Evolutionary conservation across 2,797 vertebrate genomes (phyloP).

Genomic region (Acanthis flammea): DNA sequence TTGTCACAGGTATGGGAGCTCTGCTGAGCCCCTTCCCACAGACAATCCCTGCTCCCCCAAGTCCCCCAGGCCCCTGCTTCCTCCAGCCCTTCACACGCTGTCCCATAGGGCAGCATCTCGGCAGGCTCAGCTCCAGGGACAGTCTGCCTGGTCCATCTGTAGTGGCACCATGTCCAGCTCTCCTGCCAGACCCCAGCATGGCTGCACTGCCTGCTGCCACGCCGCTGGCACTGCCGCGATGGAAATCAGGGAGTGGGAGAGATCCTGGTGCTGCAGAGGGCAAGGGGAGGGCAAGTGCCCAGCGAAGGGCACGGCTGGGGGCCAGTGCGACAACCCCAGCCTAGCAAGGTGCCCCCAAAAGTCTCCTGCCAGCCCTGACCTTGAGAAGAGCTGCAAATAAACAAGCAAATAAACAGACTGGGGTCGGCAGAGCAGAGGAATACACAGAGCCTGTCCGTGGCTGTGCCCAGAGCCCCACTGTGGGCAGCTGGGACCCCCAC

Average conservation of each 20-base stretch:
- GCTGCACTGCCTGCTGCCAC: neutral
- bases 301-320: neutral
- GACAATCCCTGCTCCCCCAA: neutral
- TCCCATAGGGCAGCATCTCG: neutral
- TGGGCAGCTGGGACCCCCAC: neutral
- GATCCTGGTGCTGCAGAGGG: neutral
- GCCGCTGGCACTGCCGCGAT: neutral
- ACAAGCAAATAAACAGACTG: neutral
- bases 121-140: neutral
- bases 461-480: neutral
- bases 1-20: rapidly evolving
- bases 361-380: conserved; percentile 22
- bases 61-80: rapidly evolving
- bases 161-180: neutral
- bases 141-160: conserved; percentile 17
- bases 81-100: rapidly evolving
- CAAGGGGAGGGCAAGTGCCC: neutral
- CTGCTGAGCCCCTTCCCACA: neutral
- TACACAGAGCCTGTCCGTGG: neutral
- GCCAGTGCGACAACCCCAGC: neutral
- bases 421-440: neutral
- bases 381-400: neutral
- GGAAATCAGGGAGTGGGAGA: neutral
- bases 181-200: neutral
- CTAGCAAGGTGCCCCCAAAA: neutral